Conservation (phyloP, 2,797 vertebrate genomes). For the Trachurus trachurus region DNA sequence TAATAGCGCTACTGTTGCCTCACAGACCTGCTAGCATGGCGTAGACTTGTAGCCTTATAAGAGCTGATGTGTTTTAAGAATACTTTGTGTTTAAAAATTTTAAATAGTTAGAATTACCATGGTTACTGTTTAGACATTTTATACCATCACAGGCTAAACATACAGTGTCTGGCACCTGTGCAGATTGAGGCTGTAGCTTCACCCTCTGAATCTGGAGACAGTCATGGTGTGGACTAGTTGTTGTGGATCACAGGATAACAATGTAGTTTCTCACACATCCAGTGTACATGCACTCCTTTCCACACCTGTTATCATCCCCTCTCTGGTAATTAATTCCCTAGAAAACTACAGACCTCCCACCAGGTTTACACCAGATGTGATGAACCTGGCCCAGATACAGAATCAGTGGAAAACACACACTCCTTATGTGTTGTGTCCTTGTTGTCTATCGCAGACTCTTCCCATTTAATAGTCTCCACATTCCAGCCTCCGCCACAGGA, state of each 20-base stretch:
- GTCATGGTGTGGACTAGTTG: not conserved
- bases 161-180: not conserved
- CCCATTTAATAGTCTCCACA: slow-evolving; percentile 39
- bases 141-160: not conserved
- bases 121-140: not conserved
- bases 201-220: not conserved
- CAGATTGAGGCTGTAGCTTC: not conserved
- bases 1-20: not conserved
- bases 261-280: not conserved
- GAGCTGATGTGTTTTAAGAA: not conserved
- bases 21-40: not conserved
- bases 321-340: not conserved
- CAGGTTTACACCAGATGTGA: slow-evolving; percentile 23
- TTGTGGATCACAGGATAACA: not conserved
- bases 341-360: slow-evolving; percentile 36
- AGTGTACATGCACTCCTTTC: not conserved
- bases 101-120: not conserved
- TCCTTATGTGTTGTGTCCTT: slow-evolving; percentile 12
- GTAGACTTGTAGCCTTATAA: not conserved
- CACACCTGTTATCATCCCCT: not conserved
- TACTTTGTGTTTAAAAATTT: not conserved
- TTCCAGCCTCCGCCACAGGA: slow-evolving; percentile 69
- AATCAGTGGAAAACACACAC: slow-evolving; percentile 34
- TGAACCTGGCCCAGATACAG: slow-evolving; percentile 22
- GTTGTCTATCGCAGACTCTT: slow-evolving; percentile 20